Evolutionary conservation across 1,140 invertebrate species (phyloP).

Genomic region (Drosophila sp.): DNA sequence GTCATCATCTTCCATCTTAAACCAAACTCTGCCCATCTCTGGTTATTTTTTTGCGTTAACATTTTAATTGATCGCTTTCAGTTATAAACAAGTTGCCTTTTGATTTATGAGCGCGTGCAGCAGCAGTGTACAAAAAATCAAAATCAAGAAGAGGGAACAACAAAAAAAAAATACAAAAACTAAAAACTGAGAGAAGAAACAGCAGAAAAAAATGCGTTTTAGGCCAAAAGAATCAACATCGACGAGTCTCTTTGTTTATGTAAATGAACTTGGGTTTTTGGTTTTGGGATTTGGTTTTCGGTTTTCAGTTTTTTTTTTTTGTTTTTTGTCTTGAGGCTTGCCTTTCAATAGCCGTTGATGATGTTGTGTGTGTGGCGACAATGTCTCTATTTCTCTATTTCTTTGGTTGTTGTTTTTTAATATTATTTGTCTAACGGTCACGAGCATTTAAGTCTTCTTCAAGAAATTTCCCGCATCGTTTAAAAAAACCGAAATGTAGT

Average conservation of each 20-base stretch:
- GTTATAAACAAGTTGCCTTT: conserved; percentile 80
- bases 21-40: conserved; percentile 19
- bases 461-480: conserved; percentile 78
- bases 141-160: conserved; percentile 21
- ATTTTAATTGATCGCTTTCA: conserved; percentile 81
- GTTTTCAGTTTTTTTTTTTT: conserved; percentile 50
- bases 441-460: conserved; percentile 64
- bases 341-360: conserved; percentile 77
- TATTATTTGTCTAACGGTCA: conserved; percentile 80
- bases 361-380: conserved; percentile 73
- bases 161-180: conserved; percentile 26
- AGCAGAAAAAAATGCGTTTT: conserved; percentile 10
- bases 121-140: not conserved
- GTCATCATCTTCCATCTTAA: conserved; percentile 43
- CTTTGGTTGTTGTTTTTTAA: conserved; percentile 63
- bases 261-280: conserved; percentile 41
- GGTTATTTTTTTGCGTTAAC: conserved; percentile 75
- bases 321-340: conserved; percentile 32
- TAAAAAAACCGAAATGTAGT: conserved; percentile 66
- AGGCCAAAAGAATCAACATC: conserved; percentile 40
- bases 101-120: conserved; percentile 52
- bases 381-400: conserved; percentile 74
- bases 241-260: conserved; percentile 31
- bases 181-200: not conserved
- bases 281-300: not conserved